Percentiles rank a stretch among this genome's conserved stretches.
Evolutionary conservation across 2,888 invertebrate genomes (phyloP).

Genomic region (Stomorhina lunata): DNA sequence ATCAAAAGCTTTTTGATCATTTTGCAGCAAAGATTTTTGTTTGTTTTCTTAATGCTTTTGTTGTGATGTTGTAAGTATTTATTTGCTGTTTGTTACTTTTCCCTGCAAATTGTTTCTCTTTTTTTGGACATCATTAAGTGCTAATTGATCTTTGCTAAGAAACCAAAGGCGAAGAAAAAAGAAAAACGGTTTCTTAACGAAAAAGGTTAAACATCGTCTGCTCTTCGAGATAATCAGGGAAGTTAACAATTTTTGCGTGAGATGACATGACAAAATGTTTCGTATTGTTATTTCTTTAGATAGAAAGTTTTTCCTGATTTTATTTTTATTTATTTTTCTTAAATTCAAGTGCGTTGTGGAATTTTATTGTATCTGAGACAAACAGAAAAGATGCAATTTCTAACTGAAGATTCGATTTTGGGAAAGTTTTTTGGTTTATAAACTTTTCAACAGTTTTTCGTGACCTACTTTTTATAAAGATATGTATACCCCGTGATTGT

Average conservation of each 20-base stretch:
- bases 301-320: conserved; percentile 7
- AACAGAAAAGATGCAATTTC: not conserved
- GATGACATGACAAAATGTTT: conserved; percentile 56
- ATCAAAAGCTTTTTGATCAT: conserved; percentile 56
- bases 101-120: conserved; percentile 58
- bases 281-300: conserved; percentile 12
- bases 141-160: conserved; percentile 63
- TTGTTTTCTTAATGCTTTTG: conserved; percentile 15
- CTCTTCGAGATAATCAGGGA: conserved; percentile 58
- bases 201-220: conserved; percentile 64
- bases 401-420: conserved; percentile 8
- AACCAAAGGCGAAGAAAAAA: not conserved
- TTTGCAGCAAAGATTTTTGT: not conserved
- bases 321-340: not conserved
- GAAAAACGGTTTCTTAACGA: conserved; percentile 13
- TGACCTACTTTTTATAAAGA: not conserved
- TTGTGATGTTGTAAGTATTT: too few species aligned
- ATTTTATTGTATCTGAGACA: conserved; percentile 17
- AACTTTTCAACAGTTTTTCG: not conserved
- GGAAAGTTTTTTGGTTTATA: conserved; percentile 14
- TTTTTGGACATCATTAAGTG: conserved; percentile 65
- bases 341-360: conserved; percentile 41
- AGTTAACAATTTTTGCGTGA: conserved; percentile 65
- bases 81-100: conserved; percentile 40
- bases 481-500: too few species aligned